phyloP scores from a whole-genome alignment of 1,140 invertebrate genomes.

The Cydia pomonella region DNA sequence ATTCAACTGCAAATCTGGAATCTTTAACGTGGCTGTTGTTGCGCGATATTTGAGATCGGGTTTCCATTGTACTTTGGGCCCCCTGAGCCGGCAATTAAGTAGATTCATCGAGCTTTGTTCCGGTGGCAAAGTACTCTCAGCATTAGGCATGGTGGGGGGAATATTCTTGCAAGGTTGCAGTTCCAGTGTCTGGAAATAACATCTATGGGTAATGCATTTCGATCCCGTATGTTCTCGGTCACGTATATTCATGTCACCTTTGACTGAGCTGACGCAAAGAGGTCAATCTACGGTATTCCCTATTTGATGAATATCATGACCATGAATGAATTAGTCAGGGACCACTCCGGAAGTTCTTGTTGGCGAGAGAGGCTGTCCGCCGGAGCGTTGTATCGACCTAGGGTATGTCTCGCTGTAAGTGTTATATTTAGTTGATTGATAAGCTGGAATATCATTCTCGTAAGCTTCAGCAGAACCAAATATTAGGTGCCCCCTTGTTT shows the following conservation, averaged over 20 bases:
- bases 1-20: background rate
- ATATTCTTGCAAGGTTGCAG: slow-evolving; percentile 12
- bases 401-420: slow-evolving; percentile 29
- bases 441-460: slow-evolving; percentile 12
- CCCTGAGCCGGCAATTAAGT: slow-evolving; percentile 4
- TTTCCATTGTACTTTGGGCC: slow-evolving; percentile 32
- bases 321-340: slow-evolving; percentile 5
- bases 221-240: background rate
- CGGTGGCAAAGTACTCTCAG: slow-evolving; percentile 45
- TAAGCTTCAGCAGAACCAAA: background rate
- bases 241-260: background rate
- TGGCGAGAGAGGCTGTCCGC: slow-evolving; percentile 36
- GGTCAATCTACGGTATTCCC: slow-evolving; percentile 22
- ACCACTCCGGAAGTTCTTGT: slow-evolving; percentile 41
- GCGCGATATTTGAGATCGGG: slow-evolving; percentile 30
- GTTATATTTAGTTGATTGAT: slow-evolving; percentile 33
- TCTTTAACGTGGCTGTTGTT: slow-evolving; percentile 2
- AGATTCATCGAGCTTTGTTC: slow-evolving; percentile 40
- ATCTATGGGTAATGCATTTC: background rate
- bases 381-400: slow-evolving; percentile 32
- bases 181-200: slow-evolving; percentile 4
- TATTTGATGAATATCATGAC: background rate
- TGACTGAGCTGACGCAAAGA: slow-evolving; percentile 9
- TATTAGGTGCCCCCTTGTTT: slow-evolving; percentile 40
- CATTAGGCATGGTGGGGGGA: slow-evolving; percentile 34